Evolutionary conservation across 2,888 invertebrate species (phyloP).

Genomic region (Machimus rusticus): DNA sequence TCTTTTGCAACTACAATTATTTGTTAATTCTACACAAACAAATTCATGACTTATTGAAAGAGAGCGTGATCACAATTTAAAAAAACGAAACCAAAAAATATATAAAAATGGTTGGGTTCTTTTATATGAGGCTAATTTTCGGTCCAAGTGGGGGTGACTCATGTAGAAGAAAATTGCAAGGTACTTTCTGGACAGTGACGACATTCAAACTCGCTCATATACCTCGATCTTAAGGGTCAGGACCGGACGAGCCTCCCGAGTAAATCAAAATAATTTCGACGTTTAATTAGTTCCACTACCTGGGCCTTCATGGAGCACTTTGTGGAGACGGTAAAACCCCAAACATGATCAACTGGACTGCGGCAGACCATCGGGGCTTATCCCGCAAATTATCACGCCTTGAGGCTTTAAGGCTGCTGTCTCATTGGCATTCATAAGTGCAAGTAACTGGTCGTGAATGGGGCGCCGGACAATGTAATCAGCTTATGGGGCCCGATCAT

Average conservation of each 20-base stretch:
- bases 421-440: constrained; percentile 31
- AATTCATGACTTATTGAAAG: too few species aligned
- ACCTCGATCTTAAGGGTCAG: background rate
- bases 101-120: too few species aligned
- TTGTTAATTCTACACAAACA: too few species aligned
- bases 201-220: background rate
- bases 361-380: background rate
- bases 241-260: background rate
- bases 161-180: background rate
- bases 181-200: background rate
- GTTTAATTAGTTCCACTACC: constrained; percentile 15
- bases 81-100: too few species aligned
- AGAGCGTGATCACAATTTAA: too few species aligned
- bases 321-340: background rate
- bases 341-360: background rate
- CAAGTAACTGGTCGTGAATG: background rate
- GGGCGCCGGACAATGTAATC: constrained; percentile 15
- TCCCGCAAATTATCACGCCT: constrained; percentile 3
- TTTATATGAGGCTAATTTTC: too few species aligned
- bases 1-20: too few species aligned
- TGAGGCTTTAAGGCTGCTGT: background rate
- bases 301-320: background rate
- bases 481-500: constrained; percentile 7
- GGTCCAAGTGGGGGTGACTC: too few species aligned
- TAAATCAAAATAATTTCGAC: constrained; percentile 33